Evolutionary conservation across 2,113 vertebrate genomes (phyloP).

Genomic region (Amblyopsis rosae): DNA sequence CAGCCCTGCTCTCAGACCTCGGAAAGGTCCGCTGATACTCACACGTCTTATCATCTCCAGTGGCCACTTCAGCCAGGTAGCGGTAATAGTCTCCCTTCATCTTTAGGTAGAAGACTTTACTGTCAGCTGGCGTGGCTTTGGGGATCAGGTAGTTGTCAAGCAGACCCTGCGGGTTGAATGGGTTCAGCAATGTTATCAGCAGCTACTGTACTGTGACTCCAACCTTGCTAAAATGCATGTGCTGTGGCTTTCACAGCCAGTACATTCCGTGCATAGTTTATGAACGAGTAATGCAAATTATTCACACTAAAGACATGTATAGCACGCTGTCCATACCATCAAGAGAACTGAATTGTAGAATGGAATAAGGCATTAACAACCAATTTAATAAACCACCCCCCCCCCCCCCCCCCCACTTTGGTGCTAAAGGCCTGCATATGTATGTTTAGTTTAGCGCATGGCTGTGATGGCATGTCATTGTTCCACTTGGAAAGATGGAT

Average conservation of each 20-base stretch:
- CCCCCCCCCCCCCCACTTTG: no score
- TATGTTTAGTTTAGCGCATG: neutral
- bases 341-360: no score
- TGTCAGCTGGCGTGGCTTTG: conserved; percentile 73
- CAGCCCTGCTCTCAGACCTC: no score
- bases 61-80: conserved; percentile 94
- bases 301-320: neutral
- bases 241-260: neutral
- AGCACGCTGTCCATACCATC: no score
- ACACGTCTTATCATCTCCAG: conserved; percentile 83
- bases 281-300: neutral
- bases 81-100: conserved; percentile 99
- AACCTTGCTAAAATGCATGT: neutral
- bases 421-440: neutral
- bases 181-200: neutral
- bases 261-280: neutral
- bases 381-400: neutral
- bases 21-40: conserved; percentile 35
- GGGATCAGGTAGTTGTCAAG: conserved; percentile 71
- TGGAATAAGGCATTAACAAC: neutral
- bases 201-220: neutral
- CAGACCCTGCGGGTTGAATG: conserved; percentile 55
- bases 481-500: neutral
- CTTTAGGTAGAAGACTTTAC: conserved; percentile 98
- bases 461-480: neutral